These are phyloP conservation scores for Galeopterus variegatus DNA, from an alignment of 2,113 vertebrate genomes.

Conservation along the genomic window DNA sequence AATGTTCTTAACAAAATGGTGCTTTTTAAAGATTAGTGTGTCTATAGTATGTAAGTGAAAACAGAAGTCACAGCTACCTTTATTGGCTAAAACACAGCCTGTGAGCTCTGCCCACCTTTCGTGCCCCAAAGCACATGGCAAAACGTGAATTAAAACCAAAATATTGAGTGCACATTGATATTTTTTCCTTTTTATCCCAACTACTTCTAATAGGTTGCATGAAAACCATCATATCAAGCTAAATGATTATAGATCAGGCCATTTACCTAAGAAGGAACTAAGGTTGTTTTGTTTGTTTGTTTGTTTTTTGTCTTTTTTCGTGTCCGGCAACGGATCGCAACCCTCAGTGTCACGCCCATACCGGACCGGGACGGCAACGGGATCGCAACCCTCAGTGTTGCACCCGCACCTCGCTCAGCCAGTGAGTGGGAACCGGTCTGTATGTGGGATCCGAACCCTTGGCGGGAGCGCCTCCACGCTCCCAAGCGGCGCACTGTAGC, in stretches of 20 bases:
- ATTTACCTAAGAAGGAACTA: background rate
- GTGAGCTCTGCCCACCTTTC: background rate
- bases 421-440: too few relatives aligned
- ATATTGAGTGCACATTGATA: background rate
- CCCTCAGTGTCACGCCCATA: too few relatives aligned
- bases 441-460: too few relatives aligned
- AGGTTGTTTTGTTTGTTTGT: too few relatives aligned
- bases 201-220: background rate
- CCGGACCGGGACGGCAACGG: too few relatives aligned
- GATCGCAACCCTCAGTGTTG: too few relatives aligned
- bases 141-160: background rate
- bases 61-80: background rate
- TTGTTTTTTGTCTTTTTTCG: too few relatives aligned
- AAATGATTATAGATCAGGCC: conserved; percentile 7
- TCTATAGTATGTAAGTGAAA: background rate
- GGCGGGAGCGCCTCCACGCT: too few relatives aligned
- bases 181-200: background rate
- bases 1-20: conserved; percentile 39
- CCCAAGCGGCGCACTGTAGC: too few relatives aligned
- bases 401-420: too few relatives aligned
- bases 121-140: background rate
- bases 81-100: background rate
- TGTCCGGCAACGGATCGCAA: too few relatives aligned
- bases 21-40: background rate
- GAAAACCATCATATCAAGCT: background rate